Conservation (phyloP, 2,888 invertebrate genomes). For the Phortica magna region DNA sequence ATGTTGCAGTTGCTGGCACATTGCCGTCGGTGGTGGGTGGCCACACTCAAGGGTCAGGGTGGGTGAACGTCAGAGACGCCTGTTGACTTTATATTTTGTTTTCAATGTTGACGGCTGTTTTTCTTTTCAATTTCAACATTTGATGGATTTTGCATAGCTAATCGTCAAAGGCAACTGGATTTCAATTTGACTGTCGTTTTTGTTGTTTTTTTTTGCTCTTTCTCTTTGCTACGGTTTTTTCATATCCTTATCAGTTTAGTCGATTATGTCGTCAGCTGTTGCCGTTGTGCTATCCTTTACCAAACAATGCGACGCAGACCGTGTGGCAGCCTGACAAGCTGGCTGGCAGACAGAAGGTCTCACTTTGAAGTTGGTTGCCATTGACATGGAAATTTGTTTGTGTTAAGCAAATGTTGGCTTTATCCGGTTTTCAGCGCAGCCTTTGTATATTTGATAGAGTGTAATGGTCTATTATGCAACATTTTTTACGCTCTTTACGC, state of each 20-base stretch:
- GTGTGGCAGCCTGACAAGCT: too few species aligned
- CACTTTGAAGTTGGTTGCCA: constrained; percentile 5
- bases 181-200: not conserved
- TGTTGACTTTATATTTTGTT: constrained; percentile 14
- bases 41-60: not conserved
- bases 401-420: too few species aligned
- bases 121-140: constrained; percentile 1
- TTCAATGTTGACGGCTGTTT: not conserved
- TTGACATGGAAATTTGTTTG: not conserved
- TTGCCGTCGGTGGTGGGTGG: not conserved
- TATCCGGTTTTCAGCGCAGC: too few species aligned
- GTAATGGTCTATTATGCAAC: not conserved
- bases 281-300: not conserved
- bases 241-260: constrained; percentile 20
- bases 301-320: not conserved
- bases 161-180: constrained; percentile 9
- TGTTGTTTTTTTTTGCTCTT: not conserved
- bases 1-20: constrained; percentile 7
- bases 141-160: constrained; percentile 31
- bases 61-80: constrained; percentile 3
- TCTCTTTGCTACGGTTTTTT: too few species aligned
- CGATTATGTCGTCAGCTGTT: constrained; percentile 6
- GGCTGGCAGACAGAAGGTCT: too few species aligned
- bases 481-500: not conserved
- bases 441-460: not conserved